These are phyloP conservation scores for Plecturocebus donacophilus DNA, from an alignment of 2,113 vertebrate genomes.

Conservation along the genomic window DNA sequence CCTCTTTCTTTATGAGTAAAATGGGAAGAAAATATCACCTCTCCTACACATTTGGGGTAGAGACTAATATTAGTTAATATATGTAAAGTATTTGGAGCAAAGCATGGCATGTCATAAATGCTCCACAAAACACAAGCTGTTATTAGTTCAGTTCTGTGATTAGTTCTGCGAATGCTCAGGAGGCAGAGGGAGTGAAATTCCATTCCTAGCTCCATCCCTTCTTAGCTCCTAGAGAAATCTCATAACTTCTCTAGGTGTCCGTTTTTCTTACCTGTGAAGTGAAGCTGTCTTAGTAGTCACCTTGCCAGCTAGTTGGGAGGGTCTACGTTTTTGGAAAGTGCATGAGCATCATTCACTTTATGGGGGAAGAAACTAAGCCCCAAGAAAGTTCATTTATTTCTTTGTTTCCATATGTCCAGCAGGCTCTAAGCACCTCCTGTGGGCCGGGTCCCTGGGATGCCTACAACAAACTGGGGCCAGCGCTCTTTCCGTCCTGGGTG, in stretches of 20 bases:
- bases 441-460: background rate
- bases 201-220: background rate
- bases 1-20: background rate
- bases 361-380: background rate
- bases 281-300: background rate
- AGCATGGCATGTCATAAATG: fast-evolving
- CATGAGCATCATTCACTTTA: too few relatives aligned
- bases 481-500: background rate
- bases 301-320: background rate
- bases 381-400: fast-evolving
- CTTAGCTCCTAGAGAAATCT: background rate
- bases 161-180: background rate
- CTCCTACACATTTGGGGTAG: background rate
- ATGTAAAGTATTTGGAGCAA: background rate
- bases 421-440: background rate
- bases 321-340: fast-evolving
- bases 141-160: background rate
- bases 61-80: background rate
- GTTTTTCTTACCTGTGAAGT: background rate
- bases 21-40: background rate
- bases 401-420: fast-evolving
- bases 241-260: background rate
- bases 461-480: fast-evolving
- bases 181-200: background rate
- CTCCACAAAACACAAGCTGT: background rate